These are phyloP conservation scores for Clarias fuscus DNA, from an alignment of 2,797 vertebrate species.

Conservation along the genomic window DNA sequence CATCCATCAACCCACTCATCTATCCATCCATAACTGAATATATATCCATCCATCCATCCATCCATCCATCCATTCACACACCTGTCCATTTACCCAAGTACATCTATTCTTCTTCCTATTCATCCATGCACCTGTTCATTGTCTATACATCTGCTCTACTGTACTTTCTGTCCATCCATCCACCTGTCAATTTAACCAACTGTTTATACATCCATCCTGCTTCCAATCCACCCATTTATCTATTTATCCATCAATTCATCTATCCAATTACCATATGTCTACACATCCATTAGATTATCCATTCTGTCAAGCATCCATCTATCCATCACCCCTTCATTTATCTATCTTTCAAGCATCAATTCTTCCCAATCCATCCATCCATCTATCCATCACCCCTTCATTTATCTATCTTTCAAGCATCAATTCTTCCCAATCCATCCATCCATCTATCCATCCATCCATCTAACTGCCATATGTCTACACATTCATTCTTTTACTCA, in stretches of 20 bases:
- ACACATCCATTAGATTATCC: background rate
- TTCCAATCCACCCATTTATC: background rate
- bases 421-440: background rate
- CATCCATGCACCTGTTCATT: background rate
- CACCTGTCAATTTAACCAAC: too few species aligned
- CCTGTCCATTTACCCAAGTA: background rate
- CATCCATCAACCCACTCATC: too few species aligned
- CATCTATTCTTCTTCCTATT: background rate
- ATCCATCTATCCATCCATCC: background rate
- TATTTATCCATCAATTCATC: background rate
- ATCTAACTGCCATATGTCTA: background rate
- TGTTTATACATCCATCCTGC: too few species aligned
- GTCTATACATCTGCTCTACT: background rate
- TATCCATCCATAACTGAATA: background rate
- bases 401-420: background rate
- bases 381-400: background rate
- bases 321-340: background rate
- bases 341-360: background rate
- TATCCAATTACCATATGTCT: background rate
- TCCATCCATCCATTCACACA: background rate
- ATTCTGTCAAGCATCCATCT: background rate
- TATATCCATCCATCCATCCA: too few species aligned
- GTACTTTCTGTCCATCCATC: background rate
- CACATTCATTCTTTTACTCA: background rate
- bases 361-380: background rate